Evolutionary conservation across 2,113 vertebrate genomes (phyloP).

Genomic region (Syngnathus floridae): DNA sequence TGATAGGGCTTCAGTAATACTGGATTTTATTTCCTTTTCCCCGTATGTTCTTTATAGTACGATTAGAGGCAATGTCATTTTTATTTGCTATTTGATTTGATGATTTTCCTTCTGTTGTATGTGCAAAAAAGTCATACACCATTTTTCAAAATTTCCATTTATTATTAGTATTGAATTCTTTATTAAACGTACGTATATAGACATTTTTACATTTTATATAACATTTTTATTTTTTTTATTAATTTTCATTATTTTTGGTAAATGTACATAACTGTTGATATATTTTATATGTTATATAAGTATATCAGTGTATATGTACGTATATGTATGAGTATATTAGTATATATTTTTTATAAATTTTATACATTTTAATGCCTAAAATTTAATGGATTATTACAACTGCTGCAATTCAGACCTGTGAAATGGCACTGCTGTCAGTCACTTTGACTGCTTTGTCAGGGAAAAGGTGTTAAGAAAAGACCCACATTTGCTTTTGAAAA

Average conservation of each 20-base stretch:
- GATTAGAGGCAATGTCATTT: background rate
- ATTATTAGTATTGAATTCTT: background rate
- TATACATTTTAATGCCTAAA: background rate
- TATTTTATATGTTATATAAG: background rate
- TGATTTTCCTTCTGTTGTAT: background rate
- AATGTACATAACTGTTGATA: no score
- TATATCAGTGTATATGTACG: no score
- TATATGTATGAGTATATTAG: background rate
- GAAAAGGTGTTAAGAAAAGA: slow-evolving; percentile 18
- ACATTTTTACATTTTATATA: background rate
- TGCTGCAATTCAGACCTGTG: slow-evolving; percentile 2
- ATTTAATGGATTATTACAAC: slow-evolving; percentile 1
- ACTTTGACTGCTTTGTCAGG: slow-evolving; percentile 30
- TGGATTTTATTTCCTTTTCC: background rate
- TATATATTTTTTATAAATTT: background rate
- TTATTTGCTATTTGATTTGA: no score
- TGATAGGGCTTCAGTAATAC: background rate
- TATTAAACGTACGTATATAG: background rate
- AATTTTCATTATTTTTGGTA: background rate
- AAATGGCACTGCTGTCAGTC: slow-evolving; percentile 17
- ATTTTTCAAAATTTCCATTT: background rate
- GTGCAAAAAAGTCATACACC: background rate
- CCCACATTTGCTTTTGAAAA: slow-evolving; percentile 63
- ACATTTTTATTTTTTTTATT: no score
- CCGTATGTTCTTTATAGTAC: background rate